phyloP scores from a whole-genome alignment of 1,140 invertebrate species.

The Sycophila sp. region DNA sequence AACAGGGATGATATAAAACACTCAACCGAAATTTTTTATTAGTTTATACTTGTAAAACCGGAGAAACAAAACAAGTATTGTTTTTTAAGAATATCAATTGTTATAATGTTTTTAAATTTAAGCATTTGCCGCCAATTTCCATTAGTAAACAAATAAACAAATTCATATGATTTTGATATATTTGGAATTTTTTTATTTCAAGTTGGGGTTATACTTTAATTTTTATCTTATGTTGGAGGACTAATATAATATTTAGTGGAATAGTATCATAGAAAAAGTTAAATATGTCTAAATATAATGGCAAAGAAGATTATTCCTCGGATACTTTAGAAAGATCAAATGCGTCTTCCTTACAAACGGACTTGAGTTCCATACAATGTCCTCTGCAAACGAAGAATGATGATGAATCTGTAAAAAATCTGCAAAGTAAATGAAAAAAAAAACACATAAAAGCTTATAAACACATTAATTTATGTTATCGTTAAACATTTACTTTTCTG shows the following conservation, averaged over 20 bases:
- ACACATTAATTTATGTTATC: background rate
- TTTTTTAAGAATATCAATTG: slow-evolving; percentile 9
- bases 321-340: slow-evolving; percentile 51
- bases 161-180: slow-evolving; percentile 39
- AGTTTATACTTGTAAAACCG: no score
- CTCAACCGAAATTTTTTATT: no score
- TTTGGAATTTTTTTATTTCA: slow-evolving; percentile 37
- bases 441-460: background rate
- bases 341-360: slow-evolving; percentile 44
- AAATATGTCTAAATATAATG: slow-evolving; percentile 45
- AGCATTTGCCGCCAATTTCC: no score
- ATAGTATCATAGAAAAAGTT: no score
- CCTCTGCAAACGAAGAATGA: slow-evolving; percentile 7
- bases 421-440: background rate
- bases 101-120: background rate
- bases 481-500: background rate
- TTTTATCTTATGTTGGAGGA: no score
- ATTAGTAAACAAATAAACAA: slow-evolving; percentile 19
- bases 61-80: slow-evolving; percentile 31
- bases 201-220: no score
- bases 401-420: no score
- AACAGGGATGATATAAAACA: no score
- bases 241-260: no score
- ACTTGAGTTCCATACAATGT: slow-evolving; percentile 38
- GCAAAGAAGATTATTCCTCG: slow-evolving; percentile 40